phyloP scores from a whole-genome alignment of 2,113 vertebrate species.

The pig (Sus scrofa) region T2T-Sscrofa CM000812.6:242017501-242018000 shows the following conservation, averaged over 20 bases:
- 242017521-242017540: neutral
- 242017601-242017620: neutral
- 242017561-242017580: neutral
- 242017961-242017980: neutral
- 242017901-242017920: constrained; percentile 3
- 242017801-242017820: neutral
- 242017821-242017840: constrained; percentile 3
- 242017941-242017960: neutral
- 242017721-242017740: neutral
- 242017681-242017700: neutral
- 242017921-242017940: neutral
- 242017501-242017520: neutral
- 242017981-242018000: neutral
- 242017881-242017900: neutral
- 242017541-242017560: neutral
- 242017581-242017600: neutral
- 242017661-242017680: neutral
- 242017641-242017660: neutral
- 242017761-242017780: neutral
- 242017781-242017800: neutral
- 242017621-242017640: neutral
- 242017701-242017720: neutral
- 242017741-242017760: constrained; percentile 28
- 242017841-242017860: neutral
- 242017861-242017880: neutral